phyloP scores from a whole-genome alignment of 1,140 invertebrate genomes.

The Dendrolimus punctatus region DNA sequence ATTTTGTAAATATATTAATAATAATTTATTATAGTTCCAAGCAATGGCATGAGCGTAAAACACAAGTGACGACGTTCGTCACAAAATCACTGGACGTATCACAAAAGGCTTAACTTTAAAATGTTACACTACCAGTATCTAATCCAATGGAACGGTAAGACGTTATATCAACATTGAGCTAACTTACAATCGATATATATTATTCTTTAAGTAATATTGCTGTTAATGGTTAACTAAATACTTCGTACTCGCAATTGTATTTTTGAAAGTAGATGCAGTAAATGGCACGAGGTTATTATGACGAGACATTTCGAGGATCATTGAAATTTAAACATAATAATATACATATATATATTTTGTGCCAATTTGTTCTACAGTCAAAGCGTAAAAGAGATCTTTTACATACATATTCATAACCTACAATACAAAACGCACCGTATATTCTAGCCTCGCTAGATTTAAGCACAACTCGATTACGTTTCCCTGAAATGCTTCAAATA shows the following conservation, averaged over 20 bases:
- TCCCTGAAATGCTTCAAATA: slow-evolving; percentile 67
- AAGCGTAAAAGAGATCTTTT: slow-evolving; percentile 41
- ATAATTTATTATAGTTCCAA: not conserved
- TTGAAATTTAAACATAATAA: slow-evolving; percentile 3
- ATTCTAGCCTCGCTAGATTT: slow-evolving; percentile 60
- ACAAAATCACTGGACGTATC: slow-evolving; percentile 63
- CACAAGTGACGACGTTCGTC: slow-evolving; percentile 8
- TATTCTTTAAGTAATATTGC: slow-evolving; percentile 68
- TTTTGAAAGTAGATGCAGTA: slow-evolving; percentile 55
- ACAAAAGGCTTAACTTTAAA: slow-evolving; percentile 60
- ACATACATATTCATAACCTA: slow-evolving; percentile 22
- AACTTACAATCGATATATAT: slow-evolving; percentile 68
- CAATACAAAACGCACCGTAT: slow-evolving; percentile 37
- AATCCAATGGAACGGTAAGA: slow-evolving; percentile 68
- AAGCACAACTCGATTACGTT: slow-evolving; percentile 60
- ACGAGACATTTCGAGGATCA: slow-evolving; percentile 42
- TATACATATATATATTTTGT: slow-evolving; percentile 17
- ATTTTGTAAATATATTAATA: too few species aligned
- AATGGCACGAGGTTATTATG: slow-evolving; percentile 66
- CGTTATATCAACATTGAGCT: slow-evolving; percentile 68
- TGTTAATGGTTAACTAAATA: slow-evolving; percentile 64
- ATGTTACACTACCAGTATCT: slow-evolving; percentile 58
- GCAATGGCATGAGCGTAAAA: slow-evolving; percentile 28
- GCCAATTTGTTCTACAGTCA: slow-evolving; percentile 26
- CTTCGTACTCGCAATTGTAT: slow-evolving; percentile 47